These are phyloP conservation scores for Sebastes matsubarae DNA, from an alignment of 2,797 vertebrate genomes.

Conservation along the genomic window DNA sequence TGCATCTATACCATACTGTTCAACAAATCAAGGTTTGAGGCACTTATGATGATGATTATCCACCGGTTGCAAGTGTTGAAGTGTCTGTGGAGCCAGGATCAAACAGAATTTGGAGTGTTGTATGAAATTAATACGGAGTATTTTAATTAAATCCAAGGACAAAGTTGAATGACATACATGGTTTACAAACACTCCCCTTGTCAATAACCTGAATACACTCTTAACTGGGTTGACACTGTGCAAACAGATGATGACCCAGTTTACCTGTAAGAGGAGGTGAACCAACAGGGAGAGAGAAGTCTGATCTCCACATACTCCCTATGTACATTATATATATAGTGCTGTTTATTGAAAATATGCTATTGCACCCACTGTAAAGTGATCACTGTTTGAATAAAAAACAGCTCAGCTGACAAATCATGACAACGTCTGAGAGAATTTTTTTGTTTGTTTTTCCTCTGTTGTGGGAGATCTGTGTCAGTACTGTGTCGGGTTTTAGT, in stretches of 20 bases:
- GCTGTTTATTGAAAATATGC: slow-evolving; percentile 74
- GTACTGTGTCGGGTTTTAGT: neutral
- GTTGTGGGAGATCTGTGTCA: neutral
- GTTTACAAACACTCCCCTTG: slow-evolving; percentile 57
- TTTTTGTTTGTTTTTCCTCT: neutral
- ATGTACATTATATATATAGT: slow-evolving; percentile 64
- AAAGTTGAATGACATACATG: slow-evolving; percentile 1
- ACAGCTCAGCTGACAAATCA: slow-evolving; percentile 47
- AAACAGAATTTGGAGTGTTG: slow-evolving; percentile 34
- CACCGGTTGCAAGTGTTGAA: slow-evolving; percentile 50
- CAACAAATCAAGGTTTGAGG: slow-evolving; percentile 50
- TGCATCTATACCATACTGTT: slow-evolving; percentile 12
- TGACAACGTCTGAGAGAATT: neutral
- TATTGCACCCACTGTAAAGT: slow-evolving; percentile 70
- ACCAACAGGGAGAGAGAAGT: neutral
- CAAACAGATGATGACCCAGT: slow-evolving; percentile 21
- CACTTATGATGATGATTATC: slow-evolving; percentile 51
- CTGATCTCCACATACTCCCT: slow-evolving; percentile 28
- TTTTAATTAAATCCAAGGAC: slow-evolving; percentile 16
- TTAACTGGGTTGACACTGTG: slow-evolving; percentile 32
- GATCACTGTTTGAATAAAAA: slow-evolving; percentile 79
- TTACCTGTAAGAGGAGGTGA: slow-evolving; percentile 23
- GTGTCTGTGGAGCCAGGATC: slow-evolving; percentile 37
- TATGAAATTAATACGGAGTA: slow-evolving; percentile 9
- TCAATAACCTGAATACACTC: slow-evolving; percentile 19